Percentiles rank a stretch among this genome's conserved stretches.
phyloP scores from a whole-genome alignment of 1,140 invertebrate genomes.

The Drosophila gunungcola region DNA sequence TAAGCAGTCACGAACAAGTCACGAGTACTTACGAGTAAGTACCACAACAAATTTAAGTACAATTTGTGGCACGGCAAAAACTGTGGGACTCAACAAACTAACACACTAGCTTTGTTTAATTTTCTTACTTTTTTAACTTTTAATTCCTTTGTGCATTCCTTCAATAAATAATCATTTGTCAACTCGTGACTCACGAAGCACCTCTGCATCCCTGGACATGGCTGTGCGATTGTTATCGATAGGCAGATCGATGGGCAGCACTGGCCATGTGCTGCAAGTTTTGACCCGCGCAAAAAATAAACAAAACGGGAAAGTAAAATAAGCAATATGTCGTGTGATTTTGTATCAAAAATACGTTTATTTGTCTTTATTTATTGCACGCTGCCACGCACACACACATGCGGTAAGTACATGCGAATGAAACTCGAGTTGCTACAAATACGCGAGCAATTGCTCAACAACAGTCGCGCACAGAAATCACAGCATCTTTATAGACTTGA shows the following conservation, averaged over 20 bases:
- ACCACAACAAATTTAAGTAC: no score
- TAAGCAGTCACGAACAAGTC: conserved; percentile 4
- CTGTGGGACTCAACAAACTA: no score
- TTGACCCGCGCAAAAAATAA: background rate
- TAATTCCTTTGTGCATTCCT: no score
- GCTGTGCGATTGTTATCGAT: background rate
- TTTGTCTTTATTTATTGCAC: conserved; percentile 62
- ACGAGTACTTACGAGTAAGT: background rate
- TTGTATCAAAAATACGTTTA: conserved; percentile 57
- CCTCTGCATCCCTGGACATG: background rate
- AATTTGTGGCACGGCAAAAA: no score
- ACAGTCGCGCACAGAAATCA: conserved; percentile 73
- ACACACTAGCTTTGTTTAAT: background rate
- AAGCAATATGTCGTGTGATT: background rate
- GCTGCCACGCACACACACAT: conserved; percentile 27
- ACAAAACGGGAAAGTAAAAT: background rate
- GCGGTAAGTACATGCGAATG: conserved; percentile 68
- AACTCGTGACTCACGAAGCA: background rate
- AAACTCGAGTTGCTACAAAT: conserved; percentile 52
- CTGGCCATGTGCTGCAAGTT: background rate
- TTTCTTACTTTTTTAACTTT: no score
- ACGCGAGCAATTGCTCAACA: conserved; percentile 58
- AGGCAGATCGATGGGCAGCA: conserved; percentile 11
- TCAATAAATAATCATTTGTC: no score
- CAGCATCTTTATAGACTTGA: conserved; percentile 79